A percentile compares a stretch with the other conserved stretches of the same genome.
Conservation (phyloP, 2,888 invertebrate species). For the Ophioninae sp. region DNA sequence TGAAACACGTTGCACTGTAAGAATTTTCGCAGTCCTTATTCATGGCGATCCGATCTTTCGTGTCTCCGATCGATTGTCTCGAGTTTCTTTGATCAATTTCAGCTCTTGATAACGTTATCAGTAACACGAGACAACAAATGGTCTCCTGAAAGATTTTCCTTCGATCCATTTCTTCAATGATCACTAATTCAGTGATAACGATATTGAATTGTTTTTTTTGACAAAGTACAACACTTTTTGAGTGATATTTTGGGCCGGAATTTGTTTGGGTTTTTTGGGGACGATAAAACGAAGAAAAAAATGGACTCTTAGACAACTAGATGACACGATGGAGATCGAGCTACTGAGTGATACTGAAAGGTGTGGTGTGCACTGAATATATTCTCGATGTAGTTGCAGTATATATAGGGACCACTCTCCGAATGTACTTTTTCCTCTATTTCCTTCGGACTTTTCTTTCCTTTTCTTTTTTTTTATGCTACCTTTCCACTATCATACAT, state of each 20-base stretch:
- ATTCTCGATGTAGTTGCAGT: conserved; percentile 75
- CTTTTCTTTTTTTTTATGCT: conserved; percentile 49
- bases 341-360: conserved; percentile 61
- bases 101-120: conserved; percentile 71
- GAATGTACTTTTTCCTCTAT: conserved; percentile 78
- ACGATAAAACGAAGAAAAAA: background rate
- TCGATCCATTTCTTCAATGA: conserved; percentile 39
- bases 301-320: background rate
- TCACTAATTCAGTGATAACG: background rate
- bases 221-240: background rate
- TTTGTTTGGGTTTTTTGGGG: background rate
- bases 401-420: conserved; percentile 77
- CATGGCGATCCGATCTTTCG: conserved; percentile 67
- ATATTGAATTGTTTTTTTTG: conserved; percentile 17
- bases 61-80: conserved; percentile 74
- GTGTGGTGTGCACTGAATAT: conserved; percentile 77
- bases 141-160: conserved; percentile 30
- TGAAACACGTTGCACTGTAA: conserved; percentile 89
- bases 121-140: conserved; percentile 44
- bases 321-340: conserved; percentile 9
- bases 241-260: no score
- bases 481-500: conserved; percentile 78
- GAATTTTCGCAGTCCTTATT: conserved; percentile 83
- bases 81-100: conserved; percentile 74
- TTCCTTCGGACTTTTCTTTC: conserved; percentile 70